Base-by-base conservation (phyloP, 2,113 vertebrate species). In the Notarius quadriscutis region DNA sequence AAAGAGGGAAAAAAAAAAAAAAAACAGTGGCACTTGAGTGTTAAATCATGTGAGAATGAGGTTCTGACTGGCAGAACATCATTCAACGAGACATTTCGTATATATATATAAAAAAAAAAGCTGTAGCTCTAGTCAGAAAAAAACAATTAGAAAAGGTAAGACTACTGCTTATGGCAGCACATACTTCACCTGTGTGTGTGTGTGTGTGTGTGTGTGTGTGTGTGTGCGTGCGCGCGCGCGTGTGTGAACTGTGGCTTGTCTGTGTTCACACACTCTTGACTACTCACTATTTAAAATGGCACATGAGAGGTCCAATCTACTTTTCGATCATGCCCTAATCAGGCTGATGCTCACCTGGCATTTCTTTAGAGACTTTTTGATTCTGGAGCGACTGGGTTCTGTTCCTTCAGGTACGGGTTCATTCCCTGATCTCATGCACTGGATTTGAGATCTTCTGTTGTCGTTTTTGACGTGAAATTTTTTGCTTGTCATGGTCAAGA, bases 201-300 rank as follows among this genome's bases (percentile, higher is more conserved):
- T 30, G 82, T 50, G 34, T n/a, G 80, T 82, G 80, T 55, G 50
- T 53, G 75, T 27, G 50, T 17, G 50, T 30, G 34, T 18, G 34
- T 51, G 48, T 67, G 48, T 11, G 57, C 65, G 80, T 65, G 81
- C 10, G 62, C 8, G 48, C 11, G 8, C 1, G 1, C 71, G 88
- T 89, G 55, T 60, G 79, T 81, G 79, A 80, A 80, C 53, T 58
- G 77, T 80, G n/a, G 53, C n/a, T 80, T 50, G 86, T 89, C 88
- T 81, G 84, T 90, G 89, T 80, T 89, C 88, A 88, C 88, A 67
- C 62, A 77, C 83, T 86, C 83, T 62, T 83, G 85, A 89, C 87
- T 84, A 89, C 87, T 89, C 90, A 89, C 91, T 88, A 83, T 89
- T 90, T 91, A 83, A 86, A 87, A 87, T 87, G 87, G 87, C 89